Conservation (phyloP, 2,113 vertebrate species). For the Gnathonemus longibarbis region DNA sequence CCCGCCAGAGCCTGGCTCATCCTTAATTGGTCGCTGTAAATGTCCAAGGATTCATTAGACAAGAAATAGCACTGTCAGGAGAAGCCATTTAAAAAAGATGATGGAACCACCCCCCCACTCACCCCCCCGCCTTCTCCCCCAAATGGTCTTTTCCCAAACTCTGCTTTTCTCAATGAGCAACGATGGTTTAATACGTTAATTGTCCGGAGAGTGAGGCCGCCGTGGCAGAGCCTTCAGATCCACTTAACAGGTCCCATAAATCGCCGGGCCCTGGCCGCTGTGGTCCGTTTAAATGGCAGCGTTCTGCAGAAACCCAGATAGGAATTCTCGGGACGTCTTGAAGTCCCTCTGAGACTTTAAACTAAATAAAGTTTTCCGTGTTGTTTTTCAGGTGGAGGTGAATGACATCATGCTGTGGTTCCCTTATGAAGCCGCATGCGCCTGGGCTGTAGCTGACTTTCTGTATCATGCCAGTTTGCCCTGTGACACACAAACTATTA, state of each 20-base stretch:
- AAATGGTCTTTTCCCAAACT: constrained; percentile 52
- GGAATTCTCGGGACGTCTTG: constrained; percentile 22
- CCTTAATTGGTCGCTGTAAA: constrained; percentile 72
- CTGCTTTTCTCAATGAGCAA: constrained; percentile 75
- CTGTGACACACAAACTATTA: neutral
- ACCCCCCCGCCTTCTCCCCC: constrained; percentile 40
- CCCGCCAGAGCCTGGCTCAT: constrained; percentile 55
- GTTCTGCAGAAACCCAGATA: constrained; percentile 15
- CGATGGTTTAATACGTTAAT: constrained; percentile 88
- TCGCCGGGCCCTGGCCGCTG: constrained; percentile 53
- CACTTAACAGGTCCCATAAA: constrained; percentile 68
- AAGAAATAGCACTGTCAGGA: constrained; percentile 57
- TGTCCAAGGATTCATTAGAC: constrained; percentile 59
- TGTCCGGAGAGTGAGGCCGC: constrained; percentile 73
- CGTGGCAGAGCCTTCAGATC: constrained; percentile 62
- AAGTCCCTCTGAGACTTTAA: constrained; percentile 44
- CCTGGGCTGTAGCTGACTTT: neutral
- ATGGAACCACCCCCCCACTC: constrained; percentile 39
- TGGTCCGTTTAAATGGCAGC: constrained; percentile 55
- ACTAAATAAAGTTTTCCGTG: neutral
- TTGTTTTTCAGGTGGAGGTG: neutral
- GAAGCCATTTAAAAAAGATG: constrained; percentile 64
- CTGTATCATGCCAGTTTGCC: neutral
- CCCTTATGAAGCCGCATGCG: neutral
- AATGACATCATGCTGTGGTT: neutral